Evolutionary conservation across 2,888 invertebrate genomes (phyloP), one percentile per base, ranked within the genome.

Genomic region (Conchocele bisecta): DNA sequence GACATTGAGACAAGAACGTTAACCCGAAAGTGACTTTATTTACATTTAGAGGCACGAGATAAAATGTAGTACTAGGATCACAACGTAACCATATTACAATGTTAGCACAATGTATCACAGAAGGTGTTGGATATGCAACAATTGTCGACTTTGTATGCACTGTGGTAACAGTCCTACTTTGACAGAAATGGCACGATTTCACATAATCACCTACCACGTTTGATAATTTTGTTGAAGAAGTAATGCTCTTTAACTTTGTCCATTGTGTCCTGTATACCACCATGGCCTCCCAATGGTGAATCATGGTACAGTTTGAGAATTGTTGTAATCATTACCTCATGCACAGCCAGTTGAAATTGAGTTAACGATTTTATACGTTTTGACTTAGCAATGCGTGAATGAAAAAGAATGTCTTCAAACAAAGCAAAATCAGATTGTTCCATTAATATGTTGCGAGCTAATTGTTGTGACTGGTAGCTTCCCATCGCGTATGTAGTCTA

Each of bases 331-430:
- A 67, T 22, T 4, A 44, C 15, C 26, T 63, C 35, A 13, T 63
- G 71, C 22, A 75, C 22, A 4, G 64, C 64, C 13, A 75, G 37
- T 39, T 75, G 56, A 67, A 67, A 71, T 7, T 56, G 20, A 31
- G n/a, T 24, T 13, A 57, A 53, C 9, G 42, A 3, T 50, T 73
- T 60, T n/a, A 54, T 39, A 24, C 78, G 60, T 48, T 67, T 65
- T 20, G 68, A 35, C 35, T 71, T 71, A 3, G 61, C 33, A 24
- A 28, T 29, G 3, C 63, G 41, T 20, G 44, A 20, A 28, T 71
- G 67, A 54, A 67, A 77, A 20, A 77, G 20, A 15, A 74, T 41
- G n/a, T n/a, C n/a, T n/a, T n/a, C n/a, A n/a, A n/a, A n/a, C n/a
- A n/a, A n/a, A n/a, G n/a, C n/a, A n/a, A n/a, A n/a, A n/a, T n/a